These are phyloP conservation scores for Aethina tumida DNA, from an alignment of 1,140 invertebrate species.

Conservation along the genomic window DNA sequence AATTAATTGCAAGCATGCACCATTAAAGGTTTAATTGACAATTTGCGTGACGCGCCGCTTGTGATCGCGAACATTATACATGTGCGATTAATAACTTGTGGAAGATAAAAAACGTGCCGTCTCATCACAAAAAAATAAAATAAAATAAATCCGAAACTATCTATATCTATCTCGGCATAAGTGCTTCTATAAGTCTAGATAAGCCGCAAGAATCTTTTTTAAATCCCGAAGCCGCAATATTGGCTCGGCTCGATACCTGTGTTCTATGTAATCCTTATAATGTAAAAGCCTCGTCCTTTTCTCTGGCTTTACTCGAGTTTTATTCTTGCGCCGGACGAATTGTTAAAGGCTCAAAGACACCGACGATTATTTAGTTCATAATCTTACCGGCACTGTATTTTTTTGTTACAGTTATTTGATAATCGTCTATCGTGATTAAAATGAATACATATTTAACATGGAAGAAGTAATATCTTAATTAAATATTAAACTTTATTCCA, in stretches of 20 bases:
- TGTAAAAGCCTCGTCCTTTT: constrained; percentile 31
- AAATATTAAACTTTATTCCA: no score
- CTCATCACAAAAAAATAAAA: constrained; percentile 8
- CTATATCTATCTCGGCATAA: constrained; percentile 17
- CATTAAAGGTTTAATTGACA: constrained; percentile 3
- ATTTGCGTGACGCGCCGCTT: not conserved
- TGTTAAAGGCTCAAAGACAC: constrained; percentile 23
- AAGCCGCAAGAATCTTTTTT: constrained; percentile 29
- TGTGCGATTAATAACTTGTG: no score
- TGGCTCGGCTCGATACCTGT: constrained; percentile 28
- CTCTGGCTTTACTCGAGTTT: constrained; percentile 26
- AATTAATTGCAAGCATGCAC: constrained; percentile 4
- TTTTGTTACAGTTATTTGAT: no score
- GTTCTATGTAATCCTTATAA: constrained; percentile 31
- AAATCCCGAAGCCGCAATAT: constrained; percentile 29
- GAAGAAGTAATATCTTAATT: no score
- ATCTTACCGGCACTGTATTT: no score
- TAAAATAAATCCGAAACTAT: constrained; percentile 18
- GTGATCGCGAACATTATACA: not conserved
- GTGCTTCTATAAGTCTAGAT: constrained; percentile 26
- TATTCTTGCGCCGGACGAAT: constrained; percentile 27
- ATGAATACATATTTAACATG: no score
- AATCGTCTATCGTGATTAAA: no score
- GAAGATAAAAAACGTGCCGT: no score
- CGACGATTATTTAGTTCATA: constrained; percentile 28